These are phyloP conservation scores for Gila orcuttii DNA, from an alignment of 2,113 vertebrate species.

Conservation along the genomic window DNA sequence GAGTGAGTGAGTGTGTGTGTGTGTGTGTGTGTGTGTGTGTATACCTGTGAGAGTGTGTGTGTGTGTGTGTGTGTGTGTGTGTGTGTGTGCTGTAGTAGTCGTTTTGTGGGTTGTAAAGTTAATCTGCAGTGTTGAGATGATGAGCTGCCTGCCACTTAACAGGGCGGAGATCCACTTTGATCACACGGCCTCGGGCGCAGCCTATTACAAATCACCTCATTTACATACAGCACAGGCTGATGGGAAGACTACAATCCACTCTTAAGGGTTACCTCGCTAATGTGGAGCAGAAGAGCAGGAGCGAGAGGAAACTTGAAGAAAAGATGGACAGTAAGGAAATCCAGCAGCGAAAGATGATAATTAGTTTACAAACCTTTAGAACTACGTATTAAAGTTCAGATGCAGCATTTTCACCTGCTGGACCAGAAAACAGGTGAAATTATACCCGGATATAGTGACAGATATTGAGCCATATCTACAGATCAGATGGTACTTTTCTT, in stretches of 20 bases:
- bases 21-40: slow-evolving; percentile 44
- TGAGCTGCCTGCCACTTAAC: slow-evolving; percentile 77
- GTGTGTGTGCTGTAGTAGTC: background rate
- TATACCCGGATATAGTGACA: no score
- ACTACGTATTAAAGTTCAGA: background rate
- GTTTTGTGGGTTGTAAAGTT: slow-evolving; percentile 52
- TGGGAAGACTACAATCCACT: slow-evolving; percentile 69
- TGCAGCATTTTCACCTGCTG: background rate
- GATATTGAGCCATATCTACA: background rate
- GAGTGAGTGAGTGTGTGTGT: slow-evolving; percentile 44
- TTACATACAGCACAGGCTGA: slow-evolving; percentile 75
- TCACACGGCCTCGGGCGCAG: slow-evolving; percentile 70
- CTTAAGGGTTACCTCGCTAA: slow-evolving; percentile 54
- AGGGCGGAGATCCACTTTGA: slow-evolving; percentile 80
- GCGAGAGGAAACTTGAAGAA: background rate
- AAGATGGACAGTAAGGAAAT: slow-evolving; percentile 9
- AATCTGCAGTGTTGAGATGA: slow-evolving; percentile 76
- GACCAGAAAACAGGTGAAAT: background rate
- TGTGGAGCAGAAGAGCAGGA: background rate
- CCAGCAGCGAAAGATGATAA: background rate
- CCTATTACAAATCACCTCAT: slow-evolving; percentile 76
- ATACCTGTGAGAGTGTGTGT: slow-evolving; percentile 49
- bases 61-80: slow-evolving; percentile 3
- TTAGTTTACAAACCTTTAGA: background rate
- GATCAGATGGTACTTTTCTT: background rate